Evolutionary conservation across 2,888 invertebrate genomes (phyloP).

Genomic region (Nezara viridula): DNA sequence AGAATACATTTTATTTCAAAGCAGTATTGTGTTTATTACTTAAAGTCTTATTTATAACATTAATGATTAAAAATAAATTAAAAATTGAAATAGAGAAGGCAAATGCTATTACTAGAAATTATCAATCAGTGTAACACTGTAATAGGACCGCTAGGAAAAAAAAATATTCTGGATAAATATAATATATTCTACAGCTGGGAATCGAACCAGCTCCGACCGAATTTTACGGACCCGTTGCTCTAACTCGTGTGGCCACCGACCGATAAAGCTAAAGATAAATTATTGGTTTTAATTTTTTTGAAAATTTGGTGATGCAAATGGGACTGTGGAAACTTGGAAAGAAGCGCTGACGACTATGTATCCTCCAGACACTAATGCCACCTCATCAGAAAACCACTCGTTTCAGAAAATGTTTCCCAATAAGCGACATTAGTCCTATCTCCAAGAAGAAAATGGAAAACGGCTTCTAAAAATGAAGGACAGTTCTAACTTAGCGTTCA

Average conservation of each 20-base stretch:
- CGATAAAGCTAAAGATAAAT: no score
- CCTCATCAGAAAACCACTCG: not conserved
- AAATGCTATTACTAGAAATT: no score
- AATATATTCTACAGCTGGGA: no score
- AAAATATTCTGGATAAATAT: no score
- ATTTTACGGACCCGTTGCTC: not conserved
- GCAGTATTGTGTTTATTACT: no score
- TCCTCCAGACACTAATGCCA: not conserved
- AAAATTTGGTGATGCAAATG: not conserved
- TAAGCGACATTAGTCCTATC: conserved; percentile 27
- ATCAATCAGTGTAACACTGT: no score
- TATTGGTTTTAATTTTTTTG: not conserved
- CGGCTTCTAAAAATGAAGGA: conserved; percentile 26
- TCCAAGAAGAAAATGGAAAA: conserved; percentile 22
- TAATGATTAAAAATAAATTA: no score
- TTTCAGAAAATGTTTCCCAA: conserved; percentile 1
- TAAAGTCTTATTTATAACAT: no score
- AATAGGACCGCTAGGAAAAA: no score
- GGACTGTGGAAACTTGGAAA: not conserved
- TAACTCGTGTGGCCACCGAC: not conserved
- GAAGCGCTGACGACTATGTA: not conserved
- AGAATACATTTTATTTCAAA: no score
- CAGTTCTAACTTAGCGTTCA: not conserved
- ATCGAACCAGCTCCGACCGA: no score
- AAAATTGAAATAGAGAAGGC: no score